Base-by-base conservation (phyloP, 2,797 vertebrate species). In the Phalanger gymnotis region DNA sequence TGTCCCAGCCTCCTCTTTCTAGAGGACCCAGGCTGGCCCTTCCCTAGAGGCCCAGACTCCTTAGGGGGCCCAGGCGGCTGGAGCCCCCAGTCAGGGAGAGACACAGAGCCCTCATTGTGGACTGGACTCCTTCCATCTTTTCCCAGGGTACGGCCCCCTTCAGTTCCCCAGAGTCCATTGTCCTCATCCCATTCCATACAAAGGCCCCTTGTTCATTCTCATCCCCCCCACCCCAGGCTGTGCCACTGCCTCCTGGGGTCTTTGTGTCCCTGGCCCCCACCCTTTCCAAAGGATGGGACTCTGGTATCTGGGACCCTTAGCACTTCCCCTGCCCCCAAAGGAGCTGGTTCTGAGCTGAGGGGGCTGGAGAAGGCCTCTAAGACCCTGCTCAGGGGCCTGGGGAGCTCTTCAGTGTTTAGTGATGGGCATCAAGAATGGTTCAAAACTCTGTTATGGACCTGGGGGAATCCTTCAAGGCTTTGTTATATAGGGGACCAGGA, bases 121-220 rank as follows among this genome's bases (percentile, higher is more conserved):
- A 47, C 73, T 87, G 73, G 40, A 87, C 73, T 81, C 66, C 22
- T 47, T 81, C 66, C 66, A n/a, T 87, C 73, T 40, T 87, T 87
- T 87, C 73, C 73, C 73, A 87, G 73, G 73, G 73, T 87, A 40
- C 73, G 27, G 25, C 73, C 73, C 61, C 73, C 73, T 87, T 87
- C 73, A 87, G 5, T 25, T 87, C 40, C 40, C 73, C 97, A 30
- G 54, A 30, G 90, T 51, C 87, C 31, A 34, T 52, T 40, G 56
- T 93, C 89, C 94, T 93, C 40, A 13, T 92, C 93, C 58, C 95
- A 97, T 98, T 97, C 30, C 61, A 81, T 6, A 98, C 97, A 98
- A 97, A 97, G 97, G 47, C 87, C 94, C 73, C 96, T 97, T 98
- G 97, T 98, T 95, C 93, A 34, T 30, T 53, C 9, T n/a, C 53